Evolutionary conservation across 2,888 invertebrate species (phyloP), one percentile per base, ranked within the genome.

Genomic region (Odontomyia ornata): DNA sequence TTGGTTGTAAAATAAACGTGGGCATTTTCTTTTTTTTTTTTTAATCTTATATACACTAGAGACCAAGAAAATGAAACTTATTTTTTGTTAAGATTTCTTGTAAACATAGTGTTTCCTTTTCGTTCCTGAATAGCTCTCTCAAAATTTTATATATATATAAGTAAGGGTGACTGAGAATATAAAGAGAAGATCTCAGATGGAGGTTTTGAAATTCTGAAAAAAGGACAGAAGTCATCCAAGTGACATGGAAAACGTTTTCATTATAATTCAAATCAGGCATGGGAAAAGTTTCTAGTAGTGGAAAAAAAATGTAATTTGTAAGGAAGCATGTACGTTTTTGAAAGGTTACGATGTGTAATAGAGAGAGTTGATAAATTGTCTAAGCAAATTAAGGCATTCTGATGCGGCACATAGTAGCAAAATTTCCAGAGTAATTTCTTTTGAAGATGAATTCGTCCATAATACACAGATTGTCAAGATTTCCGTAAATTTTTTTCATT

Each of bases 221-320:
- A 60, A 60, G 23, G 57, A 23, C 57, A 60, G 25, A 60, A 60
- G 57, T 25, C 25, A 18, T 5, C 2, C 11, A 5, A 60, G 57
- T 60, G 57, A 60, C 57, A 60, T 25, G 57, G 13, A 23, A 60
- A 60, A 60, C 57, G 25, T 60, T 60, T 60, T 60, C 4, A 25
- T 23, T 23, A 60, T 3, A 18, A 25, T 60, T 60, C 52, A 36
- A 36, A 36, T 5, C 36, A 36, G 36, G 36, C 36, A 36, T 9
- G 36, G 9, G 36, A 36, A 36, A 36, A 36, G 36, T 36, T 36
- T 36, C 36, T 5, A 36, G 36, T 36, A 36, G 36, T 36, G 36
- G 9, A 36, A 36, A 36, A 9, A 5, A 36, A 9, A 36, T 36
- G 36, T 36, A 36, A 36, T 36, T 36, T 9, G 3, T 3, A 3